phyloP scores from a whole-genome alignment of 92 coral and sea anemone genomes.

The Heliopora coerulea region DNA sequence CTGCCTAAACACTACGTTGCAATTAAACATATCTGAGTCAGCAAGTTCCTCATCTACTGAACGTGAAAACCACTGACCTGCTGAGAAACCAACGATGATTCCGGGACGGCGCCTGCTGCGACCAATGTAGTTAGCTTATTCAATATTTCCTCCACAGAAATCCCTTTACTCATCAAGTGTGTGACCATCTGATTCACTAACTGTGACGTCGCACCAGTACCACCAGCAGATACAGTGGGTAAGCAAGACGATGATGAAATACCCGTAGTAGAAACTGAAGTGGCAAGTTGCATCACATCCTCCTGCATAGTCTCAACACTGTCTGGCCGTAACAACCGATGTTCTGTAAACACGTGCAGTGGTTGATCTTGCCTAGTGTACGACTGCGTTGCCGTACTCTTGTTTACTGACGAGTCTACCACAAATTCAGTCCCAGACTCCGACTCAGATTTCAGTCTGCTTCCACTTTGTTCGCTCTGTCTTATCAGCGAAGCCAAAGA shows the following conservation, averaged over 20 bases:
- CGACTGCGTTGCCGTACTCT: neutral
- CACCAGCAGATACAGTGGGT: neutral
- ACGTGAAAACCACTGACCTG: no score
- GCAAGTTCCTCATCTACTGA: no score
- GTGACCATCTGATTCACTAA: slow-evolving; percentile 19
- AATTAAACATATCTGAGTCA: no score
- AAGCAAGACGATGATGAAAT: neutral
- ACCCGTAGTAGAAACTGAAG: neutral
- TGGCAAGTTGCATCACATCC: no score
- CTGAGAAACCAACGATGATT: neutral
- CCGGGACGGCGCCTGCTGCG: slow-evolving; percentile 1
- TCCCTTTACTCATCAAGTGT: slow-evolving; percentile 27
- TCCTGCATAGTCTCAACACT: no score
- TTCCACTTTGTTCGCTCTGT: slow-evolving; percentile 13
- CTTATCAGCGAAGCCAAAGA: slow-evolving; percentile 63
- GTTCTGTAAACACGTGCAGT: neutral
- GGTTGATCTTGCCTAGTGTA: neutral
- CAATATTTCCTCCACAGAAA: slow-evolving; percentile 30
- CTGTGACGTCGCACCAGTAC: slow-evolving; percentile 13
- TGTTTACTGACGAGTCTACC: neutral
- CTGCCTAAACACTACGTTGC: no score
- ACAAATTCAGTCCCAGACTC: neutral
- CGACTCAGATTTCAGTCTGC: slow-evolving; percentile 17
- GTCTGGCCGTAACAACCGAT: neutral
- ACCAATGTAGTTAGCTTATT: slow-evolving; percentile 29